phyloP scores from a whole-genome alignment of 2,888 invertebrate species.

The Calliphora vomitoria region DNA sequence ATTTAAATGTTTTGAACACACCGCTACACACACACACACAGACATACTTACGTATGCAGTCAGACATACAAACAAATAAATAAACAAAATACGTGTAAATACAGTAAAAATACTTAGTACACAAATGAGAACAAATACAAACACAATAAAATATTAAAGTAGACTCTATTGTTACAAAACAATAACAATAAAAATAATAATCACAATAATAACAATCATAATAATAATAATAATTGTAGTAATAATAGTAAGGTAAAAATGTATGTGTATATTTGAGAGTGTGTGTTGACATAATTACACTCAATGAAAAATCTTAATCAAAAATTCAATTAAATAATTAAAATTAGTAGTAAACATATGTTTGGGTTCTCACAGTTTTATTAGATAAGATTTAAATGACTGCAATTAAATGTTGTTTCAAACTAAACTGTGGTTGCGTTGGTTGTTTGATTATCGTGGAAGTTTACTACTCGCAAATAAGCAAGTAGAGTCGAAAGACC shows the following conservation, averaged over 20 bases:
- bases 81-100: too few species aligned
- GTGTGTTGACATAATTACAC: neutral
- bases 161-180: conserved; percentile 1
- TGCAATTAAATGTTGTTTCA: too few species aligned
- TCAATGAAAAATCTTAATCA: neutral
- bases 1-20: too few species aligned
- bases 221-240: neutral
- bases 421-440: too few species aligned
- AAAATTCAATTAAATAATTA: neutral
- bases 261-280: neutral
- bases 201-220: neutral
- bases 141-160: neutral
- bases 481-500: too few species aligned
- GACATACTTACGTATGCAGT: too few species aligned
- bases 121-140: conserved; percentile 2
- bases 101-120: neutral
- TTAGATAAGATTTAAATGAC: neutral
- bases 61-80: too few species aligned
- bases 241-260: neutral
- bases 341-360: neutral
- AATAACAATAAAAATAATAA: conserved; percentile 12
- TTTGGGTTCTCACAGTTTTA: neutral
- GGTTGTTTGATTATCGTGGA: too few species aligned
- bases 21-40: too few species aligned
- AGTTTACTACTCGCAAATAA: too few species aligned